Conservation (phyloP, 1,140 invertebrate species). For the Thalassaphorura encarpata region DNA sequence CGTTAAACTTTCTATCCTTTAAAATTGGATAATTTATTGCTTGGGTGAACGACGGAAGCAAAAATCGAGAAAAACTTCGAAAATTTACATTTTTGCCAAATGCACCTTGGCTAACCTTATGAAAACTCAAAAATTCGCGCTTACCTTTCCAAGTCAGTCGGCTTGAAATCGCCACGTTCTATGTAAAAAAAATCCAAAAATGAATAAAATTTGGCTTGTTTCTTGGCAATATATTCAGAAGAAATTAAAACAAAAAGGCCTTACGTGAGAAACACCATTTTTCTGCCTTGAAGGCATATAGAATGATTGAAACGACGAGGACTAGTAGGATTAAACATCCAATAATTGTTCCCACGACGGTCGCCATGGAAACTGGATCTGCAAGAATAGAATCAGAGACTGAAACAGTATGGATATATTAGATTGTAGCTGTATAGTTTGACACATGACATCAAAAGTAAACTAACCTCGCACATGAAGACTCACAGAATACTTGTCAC, state of each 20-base stretch:
- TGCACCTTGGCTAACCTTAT: too few relatives aligned
- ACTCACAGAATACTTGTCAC: slow-evolving; percentile 63
- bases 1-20: too few relatives aligned
- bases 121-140: too few relatives aligned
- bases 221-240: background rate
- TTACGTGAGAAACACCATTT: slow-evolving; percentile 42
- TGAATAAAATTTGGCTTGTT: background rate
- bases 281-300: slow-evolving; percentile 40
- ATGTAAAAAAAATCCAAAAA: background rate
- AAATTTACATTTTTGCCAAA: too few relatives aligned
- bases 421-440: slow-evolving; percentile 14
- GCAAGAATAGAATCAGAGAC: slow-evolving; percentile 32
- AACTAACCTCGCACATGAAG: slow-evolving; percentile 60
- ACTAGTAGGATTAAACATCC: slow-evolving; percentile 39
- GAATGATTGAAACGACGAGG: slow-evolving; percentile 36
- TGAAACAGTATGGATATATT: slow-evolving; percentile 30
- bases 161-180: slow-evolving; percentile 21
- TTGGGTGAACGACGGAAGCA: too few relatives aligned
- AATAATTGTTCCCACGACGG: slow-evolving; percentile 38
- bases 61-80: too few relatives aligned
- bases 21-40: too few relatives aligned
- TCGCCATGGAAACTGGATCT: slow-evolving; percentile 41
- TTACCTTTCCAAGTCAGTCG: slow-evolving; percentile 33
- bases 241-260: slow-evolving; percentile 22
- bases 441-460: too few relatives aligned